Conservation (phyloP, 2,888 invertebrate species). For the Tipula vernalis region DNA sequence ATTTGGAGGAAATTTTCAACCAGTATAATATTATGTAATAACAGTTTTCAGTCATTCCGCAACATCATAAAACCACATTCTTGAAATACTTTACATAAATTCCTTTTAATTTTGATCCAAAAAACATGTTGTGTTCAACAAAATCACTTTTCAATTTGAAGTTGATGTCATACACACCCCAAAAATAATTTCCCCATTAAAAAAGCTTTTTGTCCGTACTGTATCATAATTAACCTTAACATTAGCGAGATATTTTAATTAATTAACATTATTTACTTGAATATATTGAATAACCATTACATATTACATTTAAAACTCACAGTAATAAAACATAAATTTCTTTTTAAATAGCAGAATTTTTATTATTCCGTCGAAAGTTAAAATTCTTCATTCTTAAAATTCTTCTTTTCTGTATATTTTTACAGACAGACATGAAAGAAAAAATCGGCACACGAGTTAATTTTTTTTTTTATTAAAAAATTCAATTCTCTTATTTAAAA, state of each 20-base stretch:
- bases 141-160: not conserved
- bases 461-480: not conserved
- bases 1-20: not conserved
- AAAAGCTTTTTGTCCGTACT: not conserved
- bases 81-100: not conserved
- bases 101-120: not conserved
- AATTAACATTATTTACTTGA: not conserved
- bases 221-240: not conserved
- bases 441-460: not conserved
- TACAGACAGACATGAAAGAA: not conserved
- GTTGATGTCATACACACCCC: conserved; percentile 4
- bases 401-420: not conserved
- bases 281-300: not conserved
- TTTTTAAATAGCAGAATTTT: not conserved
- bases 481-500: not conserved
- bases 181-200: not conserved
- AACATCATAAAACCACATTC: not conserved
- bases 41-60: not conserved
- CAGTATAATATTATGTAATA: not conserved
- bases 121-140: not conserved
- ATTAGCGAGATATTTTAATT: not conserved
- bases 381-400: not conserved
- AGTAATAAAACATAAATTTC: not conserved
- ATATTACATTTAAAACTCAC: not conserved
- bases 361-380: not conserved